phyloP scores from a whole-genome alignment of 2,888 invertebrate genomes.

The Ophion costatus region DNA sequence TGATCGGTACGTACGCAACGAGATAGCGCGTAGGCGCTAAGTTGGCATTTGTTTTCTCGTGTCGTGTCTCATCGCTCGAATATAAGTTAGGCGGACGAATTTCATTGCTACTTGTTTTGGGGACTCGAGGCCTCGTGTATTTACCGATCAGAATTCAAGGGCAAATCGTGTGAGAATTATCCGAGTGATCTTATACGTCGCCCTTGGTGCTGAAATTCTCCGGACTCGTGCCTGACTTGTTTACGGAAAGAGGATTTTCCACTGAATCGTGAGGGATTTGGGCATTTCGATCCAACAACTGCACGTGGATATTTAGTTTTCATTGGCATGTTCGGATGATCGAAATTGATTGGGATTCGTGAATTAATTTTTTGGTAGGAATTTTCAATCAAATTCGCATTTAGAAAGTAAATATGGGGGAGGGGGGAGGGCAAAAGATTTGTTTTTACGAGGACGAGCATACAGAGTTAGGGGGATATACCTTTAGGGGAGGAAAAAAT shows the following conservation, averaged over 20 bases:
- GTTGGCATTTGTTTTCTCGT: conserved; percentile 1
- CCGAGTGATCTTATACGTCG: background rate
- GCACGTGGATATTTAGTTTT: too few relatives aligned
- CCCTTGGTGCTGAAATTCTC: background rate
- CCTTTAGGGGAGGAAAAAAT: too few relatives aligned
- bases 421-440: background rate
- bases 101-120: conserved; percentile 13
- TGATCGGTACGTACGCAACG: conserved; percentile 72
- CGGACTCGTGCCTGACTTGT: background rate
- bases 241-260: background rate
- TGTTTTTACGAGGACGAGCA: background rate
- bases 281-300: background rate
- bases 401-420: background rate
- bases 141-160: conserved; percentile 18
- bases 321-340: background rate
- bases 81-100: background rate
- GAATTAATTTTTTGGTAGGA: background rate
- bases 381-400: background rate
- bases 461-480: too few relatives aligned
- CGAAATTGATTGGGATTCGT: background rate
- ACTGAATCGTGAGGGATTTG: background rate
- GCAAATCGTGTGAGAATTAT: conserved; percentile 19
- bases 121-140: background rate
- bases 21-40: conserved; percentile 22
- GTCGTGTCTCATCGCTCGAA: background rate